phyloP scores from a whole-genome alignment of 2,888 invertebrate species.

The Drosophila quinaria region DNA sequence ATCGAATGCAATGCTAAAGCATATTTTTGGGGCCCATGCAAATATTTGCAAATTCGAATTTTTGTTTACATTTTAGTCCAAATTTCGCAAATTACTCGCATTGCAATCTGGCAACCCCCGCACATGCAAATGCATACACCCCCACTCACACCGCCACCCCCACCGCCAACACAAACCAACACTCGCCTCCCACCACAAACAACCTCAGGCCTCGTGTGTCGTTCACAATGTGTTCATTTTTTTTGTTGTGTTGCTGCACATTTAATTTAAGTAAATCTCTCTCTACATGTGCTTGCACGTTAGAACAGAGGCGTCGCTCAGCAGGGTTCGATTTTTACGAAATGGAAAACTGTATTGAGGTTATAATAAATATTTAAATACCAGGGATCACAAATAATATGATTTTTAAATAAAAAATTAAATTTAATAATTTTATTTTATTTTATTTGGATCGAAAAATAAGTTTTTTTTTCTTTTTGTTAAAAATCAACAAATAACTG shows the following conservation, averaged over 20 bases:
- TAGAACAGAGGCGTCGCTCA: constrained; percentile 23
- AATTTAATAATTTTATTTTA: no score
- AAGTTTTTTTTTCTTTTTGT: no score
- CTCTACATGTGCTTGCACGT: constrained; percentile 28
- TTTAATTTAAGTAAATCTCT: constrained; percentile 61
- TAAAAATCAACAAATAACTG: no score
- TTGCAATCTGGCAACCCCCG: constrained; percentile 42
- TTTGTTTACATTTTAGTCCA: constrained; percentile 78
- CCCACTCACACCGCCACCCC: no score
- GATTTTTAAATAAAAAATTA: no score
- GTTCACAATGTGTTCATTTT: constrained; percentile 31
- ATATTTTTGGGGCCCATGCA: constrained; percentile 67
- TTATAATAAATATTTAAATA: no score
- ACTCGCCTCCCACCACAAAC: constrained; percentile 3
- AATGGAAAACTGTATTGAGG: no score
- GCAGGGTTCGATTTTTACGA: not conserved
- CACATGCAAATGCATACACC: not conserved
- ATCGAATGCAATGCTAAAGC: constrained; percentile 48
- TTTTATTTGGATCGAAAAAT: no score
- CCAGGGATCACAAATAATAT: no score
- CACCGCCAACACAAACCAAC: not conserved
- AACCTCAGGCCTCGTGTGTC: constrained; percentile 25
- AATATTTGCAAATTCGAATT: constrained; percentile 72
- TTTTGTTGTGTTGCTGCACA: constrained; percentile 32
- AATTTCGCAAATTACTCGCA: constrained; percentile 75